Evolutionary conservation across 1,140 invertebrate species (phyloP).

Genomic region (Asbolus verrucosus): DNA sequence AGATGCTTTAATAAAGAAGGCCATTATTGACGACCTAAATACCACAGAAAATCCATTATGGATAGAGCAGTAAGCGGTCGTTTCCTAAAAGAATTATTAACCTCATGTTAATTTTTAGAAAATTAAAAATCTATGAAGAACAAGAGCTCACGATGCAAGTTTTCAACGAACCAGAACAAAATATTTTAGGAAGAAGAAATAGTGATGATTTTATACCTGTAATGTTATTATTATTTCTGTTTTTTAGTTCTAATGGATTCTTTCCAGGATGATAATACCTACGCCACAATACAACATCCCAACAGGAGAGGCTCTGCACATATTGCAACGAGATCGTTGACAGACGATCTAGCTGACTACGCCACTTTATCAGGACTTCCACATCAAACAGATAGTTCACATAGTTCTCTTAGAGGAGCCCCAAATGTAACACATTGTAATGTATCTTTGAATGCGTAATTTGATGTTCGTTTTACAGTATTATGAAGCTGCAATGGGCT

Average conservation of each 20-base stretch:
- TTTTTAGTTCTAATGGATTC: background rate
- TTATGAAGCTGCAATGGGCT: constrained; percentile 75
- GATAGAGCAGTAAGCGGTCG: constrained; percentile 93
- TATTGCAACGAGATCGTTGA: constrained; percentile 61
- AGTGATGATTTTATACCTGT: constrained; percentile 68
- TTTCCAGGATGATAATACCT: constrained; percentile 78
- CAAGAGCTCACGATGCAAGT: constrained; percentile 95
- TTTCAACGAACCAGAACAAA: constrained; percentile 82
- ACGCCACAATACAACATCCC: constrained; percentile 87
- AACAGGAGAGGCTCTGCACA: constrained; percentile 66
- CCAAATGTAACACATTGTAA: constrained; percentile 63
- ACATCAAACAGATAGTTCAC: constrained; percentile 58
- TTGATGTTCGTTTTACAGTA: constrained; percentile 73
- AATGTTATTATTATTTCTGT: constrained; percentile 46
- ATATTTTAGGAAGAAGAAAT: constrained; percentile 64
- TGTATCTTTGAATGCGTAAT: constrained; percentile 46
- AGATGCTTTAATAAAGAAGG: constrained; percentile 84
- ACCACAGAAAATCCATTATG: constrained; percentile 93
- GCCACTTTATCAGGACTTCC: constrained; percentile 74
- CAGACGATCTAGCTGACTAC: constrained; percentile 76
- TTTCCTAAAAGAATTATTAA: too few relatives aligned
- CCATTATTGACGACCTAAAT: constrained; percentile 85
- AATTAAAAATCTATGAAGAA: constrained; percentile 91
- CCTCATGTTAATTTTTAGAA: constrained; percentile 67
- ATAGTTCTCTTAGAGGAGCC: constrained; percentile 63